Base-by-base conservation (phyloP, 2,888 invertebrate genomes). In the Alentia gelatinosa region DNA sequence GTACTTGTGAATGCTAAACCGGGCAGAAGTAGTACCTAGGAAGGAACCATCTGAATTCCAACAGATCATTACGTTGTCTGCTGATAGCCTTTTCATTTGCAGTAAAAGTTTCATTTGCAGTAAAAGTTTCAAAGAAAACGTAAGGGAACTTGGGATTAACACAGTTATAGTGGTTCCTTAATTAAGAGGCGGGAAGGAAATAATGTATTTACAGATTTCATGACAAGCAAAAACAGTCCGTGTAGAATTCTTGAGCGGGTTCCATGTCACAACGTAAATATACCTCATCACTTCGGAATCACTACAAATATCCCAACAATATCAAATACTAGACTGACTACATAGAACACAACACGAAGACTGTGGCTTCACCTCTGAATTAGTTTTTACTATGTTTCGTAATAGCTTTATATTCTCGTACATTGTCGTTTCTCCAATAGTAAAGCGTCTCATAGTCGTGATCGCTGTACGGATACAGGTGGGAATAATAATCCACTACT, bases 301-400 rank as follows among this genome's bases (percentile, higher is more conserved):
- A 26, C 30, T 33, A 79, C 79, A 19, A 4, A 79, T 79, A 37
- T 19, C 79, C 79, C 39, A 39, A 79, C 79, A 39, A 79, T 79
- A 79, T 79, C 33, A 7, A 74, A 33, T 39, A 79, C 19, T 37
- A 37, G 23, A 39, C n/a, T n/a, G n/a, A n/a, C 35, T 79, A 39
- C 79, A 79, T 37, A 37, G 79, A 79, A 79, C 79, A 79, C 79
- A 79, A 79, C 79, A 79, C 79, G 39, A 79, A 79, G 37, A 79
- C 79, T 35, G 15, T 35, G 39, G 79, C 4, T 79, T 79, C 15
- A 79, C 79, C 79, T 79, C 79, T 7, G 79, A 79, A 79, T 79
- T 39, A 79, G 33, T 79, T n/a, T 79, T 79, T 79, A 79, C 79
- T 79, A 79, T 37, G 79, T 39, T 79, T 39, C 23, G 23, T 79